Evolutionary conservation across 2,797 vertebrate species (phyloP), one percentile per base, ranked within the genome.

Genomic region (Sparidentex hasta): DNA sequence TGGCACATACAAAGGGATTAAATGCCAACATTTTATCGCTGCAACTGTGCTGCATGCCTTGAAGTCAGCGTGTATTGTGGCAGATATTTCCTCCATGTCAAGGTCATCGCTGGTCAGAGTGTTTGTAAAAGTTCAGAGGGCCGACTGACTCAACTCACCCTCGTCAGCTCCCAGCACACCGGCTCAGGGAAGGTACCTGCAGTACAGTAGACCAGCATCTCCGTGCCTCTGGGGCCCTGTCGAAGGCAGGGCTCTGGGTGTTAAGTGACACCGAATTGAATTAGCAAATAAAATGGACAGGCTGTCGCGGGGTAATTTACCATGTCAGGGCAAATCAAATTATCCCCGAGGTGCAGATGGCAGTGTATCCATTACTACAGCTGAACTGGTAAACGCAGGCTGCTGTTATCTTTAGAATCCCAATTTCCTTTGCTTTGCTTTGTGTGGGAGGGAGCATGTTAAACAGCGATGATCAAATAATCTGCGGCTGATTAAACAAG

Each of bases 241-340:
- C 50, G 27, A 80, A 86, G 63, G 46, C 74, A 57, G 75, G 73
- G 41, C 75, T 80, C 78, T 27, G 74, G 66, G 84, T 90, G 88
- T 90, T 91, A 90, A 93, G 81, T 90, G 92, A 87, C 87, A 87
- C 61, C 9, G 70, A 75, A 92, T 87, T 88, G 71, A 87, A 92
- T 94, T 87, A 90, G 84, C 77, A 85, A 87, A 92, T 90, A 88
- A 90, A 89, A 88, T 83, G 90, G 89, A 87, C 84, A 83, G 83
- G 83, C 86, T 85, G 87, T 62, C 76, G 78, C 77, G 43, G 64
- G 78, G 77, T 91, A 93, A 94, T 92, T 92, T 86, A 93, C 73
- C 90, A 90, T 90, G 91, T 93, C 89, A 85, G 79, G 69, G 78
- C 80, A 92, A 93, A 94, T 94, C 80, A 70, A 87, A 92, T 93